A percentile compares a stretch with the other conserved stretches of the same genome.
These are phyloP conservation scores for Dolichallabes microphthalmus DNA, from an alignment of 2,113 vertebrate genomes.

Conservation along the genomic window DNA sequence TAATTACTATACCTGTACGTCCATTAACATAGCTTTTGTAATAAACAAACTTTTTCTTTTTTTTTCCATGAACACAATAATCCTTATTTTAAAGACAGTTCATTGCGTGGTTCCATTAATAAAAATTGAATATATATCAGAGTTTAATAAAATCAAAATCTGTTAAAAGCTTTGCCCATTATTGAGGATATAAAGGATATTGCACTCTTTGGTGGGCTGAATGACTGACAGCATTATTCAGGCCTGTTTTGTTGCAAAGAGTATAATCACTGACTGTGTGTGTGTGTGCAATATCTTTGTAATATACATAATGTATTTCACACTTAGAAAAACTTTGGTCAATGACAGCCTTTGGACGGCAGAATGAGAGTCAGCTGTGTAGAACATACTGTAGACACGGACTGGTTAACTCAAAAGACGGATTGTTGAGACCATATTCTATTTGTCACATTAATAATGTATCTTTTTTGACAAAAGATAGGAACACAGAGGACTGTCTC, in stretches of 20 bases:
- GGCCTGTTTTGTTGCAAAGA: conserved; percentile 16
- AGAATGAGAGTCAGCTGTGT: conserved; percentile 7
- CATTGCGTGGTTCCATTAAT: background rate
- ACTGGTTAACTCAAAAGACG: background rate
- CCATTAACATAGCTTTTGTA: background rate
- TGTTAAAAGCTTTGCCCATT: conserved; percentile 2
- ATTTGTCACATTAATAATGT: conserved; percentile 1
- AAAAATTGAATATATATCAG: conserved; percentile 26
- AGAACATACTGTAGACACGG: background rate
- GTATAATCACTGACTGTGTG: background rate
- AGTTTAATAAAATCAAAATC: conserved; percentile 11
- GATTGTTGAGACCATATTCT: conserved; percentile 18
- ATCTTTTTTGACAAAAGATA: conserved; percentile 37
- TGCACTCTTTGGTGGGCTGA: conserved; percentile 1
- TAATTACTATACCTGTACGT: background rate
- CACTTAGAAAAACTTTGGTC: background rate
- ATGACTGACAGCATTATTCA: background rate
- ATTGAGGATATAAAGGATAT: conserved; percentile 33
- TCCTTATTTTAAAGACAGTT: background rate
- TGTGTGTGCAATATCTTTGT: conserved; percentile 2
- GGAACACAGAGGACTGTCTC: conserved; percentile 39
- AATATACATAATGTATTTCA: conserved; percentile 3
- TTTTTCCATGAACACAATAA: background rate
- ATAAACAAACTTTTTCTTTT: background rate
- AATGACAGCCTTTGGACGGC: background rate